Evolutionary conservation across 2,888 invertebrate species (phyloP), one percentile per base, ranked within the genome.

Genomic region (Eupithecia abbreviata): DNA sequence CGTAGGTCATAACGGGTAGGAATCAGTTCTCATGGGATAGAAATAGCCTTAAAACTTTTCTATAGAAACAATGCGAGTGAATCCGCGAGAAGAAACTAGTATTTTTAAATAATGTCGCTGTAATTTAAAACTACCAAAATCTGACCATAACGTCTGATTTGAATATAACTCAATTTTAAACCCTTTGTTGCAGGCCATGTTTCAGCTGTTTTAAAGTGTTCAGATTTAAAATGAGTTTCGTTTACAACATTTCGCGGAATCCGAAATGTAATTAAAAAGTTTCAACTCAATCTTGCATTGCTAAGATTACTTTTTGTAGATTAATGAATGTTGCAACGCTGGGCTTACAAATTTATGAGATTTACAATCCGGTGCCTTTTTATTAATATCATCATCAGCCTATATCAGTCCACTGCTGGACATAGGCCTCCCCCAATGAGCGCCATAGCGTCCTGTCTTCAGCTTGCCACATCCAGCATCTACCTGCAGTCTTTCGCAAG

Each of bases 231-330:
- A 72, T 73, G 18, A 76, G 65, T 75, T 75, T 71, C 30, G 67
- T 69, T 73, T 47, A 70, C 49, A 51, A 71, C 68, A 42, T 71
- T 71, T 10, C 62, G 71, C 71, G 43, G 45, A 66, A 51, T 71
- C 67, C 15, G 41, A 78, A 73, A 73, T 65, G 71, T 73, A 78
- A 78, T 78, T 73, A 75, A 78, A 75, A 78, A 73, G 71, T 77
- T 78, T 75, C 68, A 77, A 66, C 75, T 67, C 43, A 77, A 73
- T 75, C 75, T 75, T 78, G 71, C 75, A 73, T 2, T 62, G 71
- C 49, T 65, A n/a, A 43, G 70, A 66, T 75, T 47, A 47, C 70
- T 75, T 77, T 72, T 72, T 66, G 43, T 67, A 66, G 49, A 43
- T 41, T 58, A 41, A 62, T 58, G 18, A 49, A 67, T 10, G 58